phyloP scores from a whole-genome alignment of 2,113 vertebrate species.

The Psittacara wagleri region DNA sequence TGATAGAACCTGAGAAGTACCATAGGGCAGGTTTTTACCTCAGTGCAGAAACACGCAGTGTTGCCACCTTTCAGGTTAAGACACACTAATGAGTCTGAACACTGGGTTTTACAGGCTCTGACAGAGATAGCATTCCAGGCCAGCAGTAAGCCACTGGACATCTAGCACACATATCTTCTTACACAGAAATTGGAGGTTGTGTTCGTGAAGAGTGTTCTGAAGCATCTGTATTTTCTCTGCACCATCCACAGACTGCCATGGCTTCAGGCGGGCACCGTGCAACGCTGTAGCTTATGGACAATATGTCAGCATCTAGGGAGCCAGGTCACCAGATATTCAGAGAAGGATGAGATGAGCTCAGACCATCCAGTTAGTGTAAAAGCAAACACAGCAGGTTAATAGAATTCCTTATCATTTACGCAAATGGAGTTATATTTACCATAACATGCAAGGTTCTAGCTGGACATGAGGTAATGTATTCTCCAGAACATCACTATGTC shows the following conservation, averaged over 20 bases:
- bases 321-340: background rate
- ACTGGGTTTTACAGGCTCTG: background rate
- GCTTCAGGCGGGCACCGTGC: background rate
- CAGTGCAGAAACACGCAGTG: background rate
- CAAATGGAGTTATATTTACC: background rate
- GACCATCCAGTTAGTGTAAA: background rate
- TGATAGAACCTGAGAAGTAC: background rate
- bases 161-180: background rate
- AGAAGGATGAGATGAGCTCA: background rate
- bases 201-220: background rate
- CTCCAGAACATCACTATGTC: background rate
- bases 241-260: background rate
- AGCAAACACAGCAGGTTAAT: background rate
- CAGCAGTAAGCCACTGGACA: background rate
- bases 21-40: background rate
- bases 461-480: background rate
- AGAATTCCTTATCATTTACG: background rate
- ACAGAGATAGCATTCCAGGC: background rate
- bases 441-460: background rate
- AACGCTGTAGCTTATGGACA: accelerated
- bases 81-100: background rate
- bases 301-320: background rate
- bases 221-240: background rate
- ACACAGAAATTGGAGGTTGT: background rate
- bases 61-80: background rate